Evolutionary conservation across 2,113 vertebrate species (phyloP).

Genomic region (Cryptotis parvus): DNA sequence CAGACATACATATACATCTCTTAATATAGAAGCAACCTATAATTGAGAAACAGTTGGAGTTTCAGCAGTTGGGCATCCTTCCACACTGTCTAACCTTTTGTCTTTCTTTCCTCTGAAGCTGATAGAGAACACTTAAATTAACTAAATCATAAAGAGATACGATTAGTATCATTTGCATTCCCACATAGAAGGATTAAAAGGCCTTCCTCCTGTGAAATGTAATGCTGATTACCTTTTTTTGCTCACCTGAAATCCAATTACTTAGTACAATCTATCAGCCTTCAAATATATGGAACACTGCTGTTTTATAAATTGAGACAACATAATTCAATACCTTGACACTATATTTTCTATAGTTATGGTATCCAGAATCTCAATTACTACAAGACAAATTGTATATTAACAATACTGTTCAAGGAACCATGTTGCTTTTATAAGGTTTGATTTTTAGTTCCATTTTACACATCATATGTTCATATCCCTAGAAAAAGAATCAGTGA

Average conservation of each 20-base stretch:
- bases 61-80: no score
- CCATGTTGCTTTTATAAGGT: background rate
- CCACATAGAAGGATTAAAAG: conserved; percentile 54
- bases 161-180: conserved; percentile 70
- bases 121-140: no score
- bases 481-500: no score
- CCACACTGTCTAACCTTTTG: no score
- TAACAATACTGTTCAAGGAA: conserved; percentile 36
- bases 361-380: conserved; percentile 16
- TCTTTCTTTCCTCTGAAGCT: no score
- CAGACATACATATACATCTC: no score
- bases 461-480: no score
- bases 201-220: conserved; percentile 52
- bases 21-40: no score
- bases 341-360: conserved; percentile 45
- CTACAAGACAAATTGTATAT: background rate
- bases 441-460: conserved; percentile 5
- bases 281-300: conserved; percentile 47
- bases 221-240: conserved; percentile 66
- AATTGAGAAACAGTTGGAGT: no score
- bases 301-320: conserved; percentile 57
- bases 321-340: conserved; percentile 30
- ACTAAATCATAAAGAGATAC: conserved; percentile 72
- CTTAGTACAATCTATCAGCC: conserved; percentile 50
- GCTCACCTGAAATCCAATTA: conserved; percentile 53